Base-by-base conservation (phyloP, 30 jellyfish, hydroid and myxozoan genomes). In the Aurelia aurita region DNA sequence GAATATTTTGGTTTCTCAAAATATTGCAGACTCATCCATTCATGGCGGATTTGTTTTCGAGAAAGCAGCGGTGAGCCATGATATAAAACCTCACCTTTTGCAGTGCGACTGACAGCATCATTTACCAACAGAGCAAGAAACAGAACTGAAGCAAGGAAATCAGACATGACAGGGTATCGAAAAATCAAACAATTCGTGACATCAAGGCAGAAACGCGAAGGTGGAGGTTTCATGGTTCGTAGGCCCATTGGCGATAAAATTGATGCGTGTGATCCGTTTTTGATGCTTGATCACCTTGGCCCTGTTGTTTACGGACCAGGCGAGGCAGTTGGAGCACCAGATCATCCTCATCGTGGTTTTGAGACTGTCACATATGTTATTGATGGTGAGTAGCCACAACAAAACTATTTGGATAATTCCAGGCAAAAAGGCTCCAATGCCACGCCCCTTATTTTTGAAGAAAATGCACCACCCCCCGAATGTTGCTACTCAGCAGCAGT, bases 251-350 rank as follows among this genome's bases (percentile, higher is more conserved):
- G 98, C 3, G 98, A 93, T 57, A 84, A 87, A 69, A 93, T 93
- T 21, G 94, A 84, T 67, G 59, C 23, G 10, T 91, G 91, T n/a
- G 98, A 93, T 61, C 98, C 98, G 3, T 93, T 93, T 57, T 86
- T 93, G 70, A 87, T 93, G 97, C 81, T 93, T 62, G 98, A 93
- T 74, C 98, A 93, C 71, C 72, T 93, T 23, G 97, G 97, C 27
- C 98, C 98, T 6, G 91, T 75, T 58, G 95, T 66, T 5, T 93
- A 93, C 51, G 98, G 98, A 15, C 98, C 98, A 58, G 97, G 96
- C 35, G 98, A 93, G 64, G 98, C 98, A 23, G 96, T 93, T 32
- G 98, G 98, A 16, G 98, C 98, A 1, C 98, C 98, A 32, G 98
- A 93, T 77, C 98, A 93, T 58, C 98, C 98, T 1, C 98, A 93